phyloP scores from a whole-genome alignment of 2,888 invertebrate species.

The Microplitis deprimator region DNA sequence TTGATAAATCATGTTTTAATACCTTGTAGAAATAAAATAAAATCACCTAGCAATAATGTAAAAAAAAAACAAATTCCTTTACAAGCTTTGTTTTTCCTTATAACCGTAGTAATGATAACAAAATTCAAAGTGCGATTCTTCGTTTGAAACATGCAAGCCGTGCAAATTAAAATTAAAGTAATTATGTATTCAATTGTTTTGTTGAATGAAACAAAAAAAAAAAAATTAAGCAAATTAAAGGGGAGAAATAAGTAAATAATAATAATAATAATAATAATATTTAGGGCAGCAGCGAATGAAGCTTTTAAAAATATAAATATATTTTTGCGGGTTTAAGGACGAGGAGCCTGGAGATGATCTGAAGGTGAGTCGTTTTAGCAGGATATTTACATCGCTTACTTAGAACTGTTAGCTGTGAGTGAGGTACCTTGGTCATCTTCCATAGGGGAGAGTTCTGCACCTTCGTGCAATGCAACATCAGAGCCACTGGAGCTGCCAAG shows the following conservation, averaged over 20 bases:
- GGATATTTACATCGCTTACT: constrained; percentile 71
- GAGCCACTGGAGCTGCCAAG: constrained; percentile 78
- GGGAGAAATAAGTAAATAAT: not conserved
- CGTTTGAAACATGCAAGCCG: constrained; percentile 14
- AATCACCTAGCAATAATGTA: constrained; percentile 3
- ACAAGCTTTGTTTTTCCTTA: constrained; percentile 64
- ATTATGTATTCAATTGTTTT: not conserved
- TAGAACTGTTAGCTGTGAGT: constrained; percentile 70
- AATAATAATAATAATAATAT: not conserved
- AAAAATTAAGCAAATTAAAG: not conserved
- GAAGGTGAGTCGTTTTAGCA: constrained; percentile 51
- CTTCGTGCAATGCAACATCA: constrained; percentile 78
- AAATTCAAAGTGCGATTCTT: not conserved
- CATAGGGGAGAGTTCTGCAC: constrained; percentile 75
- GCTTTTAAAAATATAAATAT: not conserved
- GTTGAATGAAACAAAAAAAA: not conserved
- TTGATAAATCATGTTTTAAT: not conserved
- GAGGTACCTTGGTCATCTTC: constrained; percentile 78
- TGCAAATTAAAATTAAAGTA: not conserved
- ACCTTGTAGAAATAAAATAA: not conserved
- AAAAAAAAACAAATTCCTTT: constrained; percentile 48
- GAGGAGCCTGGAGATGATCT: not conserved
- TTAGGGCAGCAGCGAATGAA: not conserved
- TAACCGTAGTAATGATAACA: constrained; percentile 13
- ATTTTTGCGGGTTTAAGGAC: not conserved